A percentile compares a stretch with the other conserved stretches of the same genome.
These are phyloP conservation scores for Atherinomorus stipes DNA, from an alignment of 2,113 vertebrate genomes.

Conservation along the genomic window DNA sequence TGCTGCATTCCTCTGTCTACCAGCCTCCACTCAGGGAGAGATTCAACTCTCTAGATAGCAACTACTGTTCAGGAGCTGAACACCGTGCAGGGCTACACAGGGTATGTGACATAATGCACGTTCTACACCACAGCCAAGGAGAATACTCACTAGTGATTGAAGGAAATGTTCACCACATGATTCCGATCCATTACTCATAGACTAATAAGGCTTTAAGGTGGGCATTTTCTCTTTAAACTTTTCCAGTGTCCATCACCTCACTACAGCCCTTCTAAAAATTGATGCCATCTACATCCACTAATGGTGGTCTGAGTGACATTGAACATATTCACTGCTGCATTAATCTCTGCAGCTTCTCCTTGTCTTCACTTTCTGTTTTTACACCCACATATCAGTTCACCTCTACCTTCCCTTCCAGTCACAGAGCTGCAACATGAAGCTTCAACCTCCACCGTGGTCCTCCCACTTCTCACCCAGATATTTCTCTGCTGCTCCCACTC, in stretches of 20 bases:
- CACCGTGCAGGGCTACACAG: conserved; percentile 90
- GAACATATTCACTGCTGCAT: conserved; percentile 16
- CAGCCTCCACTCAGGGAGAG: conserved; percentile 92
- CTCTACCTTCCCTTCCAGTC: conserved; percentile 64
- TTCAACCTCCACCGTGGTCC: conserved; percentile 65
- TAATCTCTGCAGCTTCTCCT: conserved; percentile 24
- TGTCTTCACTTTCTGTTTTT: conserved; percentile 39
- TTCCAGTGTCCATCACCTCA: not conserved
- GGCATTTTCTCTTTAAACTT: no score
- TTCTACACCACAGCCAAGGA: not conserved
- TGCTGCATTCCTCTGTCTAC: conserved; percentile 93
- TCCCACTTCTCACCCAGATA: conserved; percentile 73
- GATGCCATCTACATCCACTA: conserved; percentile 2
- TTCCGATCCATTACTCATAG: not conserved
- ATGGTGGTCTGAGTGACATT: not conserved
- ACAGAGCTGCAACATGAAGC: conserved; percentile 51
- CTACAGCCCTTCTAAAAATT: not conserved
- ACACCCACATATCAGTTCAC: conserved; percentile 67
- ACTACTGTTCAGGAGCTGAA: conserved; percentile 90
- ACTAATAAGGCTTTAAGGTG: not conserved
- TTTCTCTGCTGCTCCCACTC: conserved; percentile 61
- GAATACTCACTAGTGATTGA: not conserved
- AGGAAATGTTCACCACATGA: not conserved
- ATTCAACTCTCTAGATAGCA: conserved; percentile 94
- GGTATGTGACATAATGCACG: conserved; percentile 76